Percentiles rank a stretch among this genome's conserved stretches.
Evolutionary conservation across 2,888 invertebrate species (phyloP).

Genomic region (Troides helena): DNA sequence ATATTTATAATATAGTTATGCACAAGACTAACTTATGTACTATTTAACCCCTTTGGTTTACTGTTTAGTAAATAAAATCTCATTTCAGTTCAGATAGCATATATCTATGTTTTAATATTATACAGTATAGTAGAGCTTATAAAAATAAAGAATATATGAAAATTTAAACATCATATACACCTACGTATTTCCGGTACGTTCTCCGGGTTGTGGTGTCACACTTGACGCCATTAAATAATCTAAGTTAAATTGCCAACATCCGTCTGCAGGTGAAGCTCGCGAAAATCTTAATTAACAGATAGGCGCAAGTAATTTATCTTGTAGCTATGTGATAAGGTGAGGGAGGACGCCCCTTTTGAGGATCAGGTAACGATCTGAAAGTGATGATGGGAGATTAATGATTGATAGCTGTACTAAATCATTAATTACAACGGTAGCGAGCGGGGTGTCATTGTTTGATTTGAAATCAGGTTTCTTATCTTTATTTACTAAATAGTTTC

Average conservation of each 20-base stretch:
- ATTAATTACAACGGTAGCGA: conserved; percentile 40
- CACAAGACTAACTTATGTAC: too few species aligned
- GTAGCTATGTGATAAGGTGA: conserved; percentile 62
- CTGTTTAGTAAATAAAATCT: too few species aligned
- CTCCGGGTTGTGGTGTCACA: conserved; percentile 33
- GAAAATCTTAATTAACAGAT: conserved; percentile 81
- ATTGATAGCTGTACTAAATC: conserved; percentile 48
- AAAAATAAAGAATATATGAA: background rate
- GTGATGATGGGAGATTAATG: conserved; percentile 56
- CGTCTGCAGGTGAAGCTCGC: conserved; percentile 70
- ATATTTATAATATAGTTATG: too few species aligned
- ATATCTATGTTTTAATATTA: too few species aligned
- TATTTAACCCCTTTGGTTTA: too few species aligned
- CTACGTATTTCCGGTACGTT: background rate
- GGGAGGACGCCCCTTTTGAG: conserved; percentile 45
- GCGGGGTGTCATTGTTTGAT: conserved; percentile 24
- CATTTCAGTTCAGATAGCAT: too few species aligned
- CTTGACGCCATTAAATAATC: conserved; percentile 55
- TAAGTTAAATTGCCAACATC: conserved; percentile 73
- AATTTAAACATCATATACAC: background rate
- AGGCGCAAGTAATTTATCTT: conserved; percentile 69
- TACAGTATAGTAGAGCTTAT: too few species aligned
- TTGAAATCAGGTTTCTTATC: background rate
- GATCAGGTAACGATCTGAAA: conserved; percentile 53
- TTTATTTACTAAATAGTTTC: background rate